These are phyloP conservation scores for Acronicta psi DNA, from an alignment of 2,888 invertebrate species.

Conservation along the genomic window DNA sequence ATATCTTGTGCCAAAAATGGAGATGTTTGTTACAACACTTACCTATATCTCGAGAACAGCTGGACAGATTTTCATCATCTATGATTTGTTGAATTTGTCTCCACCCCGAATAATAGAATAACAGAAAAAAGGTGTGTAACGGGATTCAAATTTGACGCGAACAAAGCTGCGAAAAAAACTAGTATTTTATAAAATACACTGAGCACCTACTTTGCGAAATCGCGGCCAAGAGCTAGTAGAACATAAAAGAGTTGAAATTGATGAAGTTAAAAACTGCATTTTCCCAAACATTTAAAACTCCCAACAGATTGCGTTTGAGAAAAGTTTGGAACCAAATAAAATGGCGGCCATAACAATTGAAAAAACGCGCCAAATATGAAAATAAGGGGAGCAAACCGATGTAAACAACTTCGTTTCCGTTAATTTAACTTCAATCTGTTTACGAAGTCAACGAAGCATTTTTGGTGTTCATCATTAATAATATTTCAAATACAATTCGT, in stretches of 20 bases:
- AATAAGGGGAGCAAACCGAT: conserved; percentile 23
- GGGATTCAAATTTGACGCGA: too few relatives aligned
- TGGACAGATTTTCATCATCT: too few relatives aligned
- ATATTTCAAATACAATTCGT: conserved; percentile 11
- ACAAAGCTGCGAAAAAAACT: too few relatives aligned
- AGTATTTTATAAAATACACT: too few relatives aligned
- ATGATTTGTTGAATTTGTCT: too few relatives aligned
- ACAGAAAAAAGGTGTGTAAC: too few relatives aligned
- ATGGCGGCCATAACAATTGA: conserved; percentile 5
- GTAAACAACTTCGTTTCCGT: conserved; percentile 33
- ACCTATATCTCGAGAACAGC: too few relatives aligned
- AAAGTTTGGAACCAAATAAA: neutral
- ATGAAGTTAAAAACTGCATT: neutral
- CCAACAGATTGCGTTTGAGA: too few relatives aligned
- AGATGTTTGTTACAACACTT: too few relatives aligned
- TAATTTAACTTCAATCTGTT: conserved; percentile 51
- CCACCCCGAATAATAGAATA: too few relatives aligned
- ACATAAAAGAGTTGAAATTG: neutral
- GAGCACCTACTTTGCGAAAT: too few relatives aligned
- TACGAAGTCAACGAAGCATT: conserved; percentile 21
- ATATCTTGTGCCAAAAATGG: conserved; percentile 29
- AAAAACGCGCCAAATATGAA: conserved; percentile 26
- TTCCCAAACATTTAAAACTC: neutral
- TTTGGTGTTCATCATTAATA: conserved; percentile 26
- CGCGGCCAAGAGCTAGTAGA: too few relatives aligned